These are phyloP conservation scores for Aurelia sp. DNA, from an alignment of 30 jellyfish, hydroid and myxozoan species.

Conservation along the genomic window DNA sequence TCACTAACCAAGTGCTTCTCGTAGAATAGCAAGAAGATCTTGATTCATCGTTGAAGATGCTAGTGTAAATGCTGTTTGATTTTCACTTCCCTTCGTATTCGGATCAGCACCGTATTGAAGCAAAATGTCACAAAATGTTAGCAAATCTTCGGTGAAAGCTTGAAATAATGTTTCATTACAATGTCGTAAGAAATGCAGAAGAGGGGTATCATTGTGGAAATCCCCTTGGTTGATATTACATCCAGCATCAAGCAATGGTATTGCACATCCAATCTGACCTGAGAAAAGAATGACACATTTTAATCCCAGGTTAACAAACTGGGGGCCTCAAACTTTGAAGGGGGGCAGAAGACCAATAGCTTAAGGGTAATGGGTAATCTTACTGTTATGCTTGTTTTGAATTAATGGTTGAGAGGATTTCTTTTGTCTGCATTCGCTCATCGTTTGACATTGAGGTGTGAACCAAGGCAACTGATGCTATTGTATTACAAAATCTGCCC, in stretches of 20 bases:
- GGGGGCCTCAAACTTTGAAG: too few species aligned
- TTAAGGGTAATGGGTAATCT: too few species aligned
- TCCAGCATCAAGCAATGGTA: constrained; percentile 76
- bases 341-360: too few species aligned
- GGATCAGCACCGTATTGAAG: constrained; percentile 81
- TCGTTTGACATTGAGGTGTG: too few species aligned
- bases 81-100: constrained; percentile 25
- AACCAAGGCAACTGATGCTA: too few species aligned
- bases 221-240: constrained; percentile 51
- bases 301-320: too few species aligned
- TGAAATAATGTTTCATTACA: constrained; percentile 23
- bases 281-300: too few species aligned
- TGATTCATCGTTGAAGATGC: constrained; percentile 43
- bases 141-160: constrained; percentile 26
- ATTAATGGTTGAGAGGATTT: too few species aligned
- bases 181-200: constrained; percentile 63
- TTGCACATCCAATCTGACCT: constrained; percentile 70
- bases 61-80: constrained; percentile 61
- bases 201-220: constrained; percentile 51
- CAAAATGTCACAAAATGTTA: constrained; percentile 54
- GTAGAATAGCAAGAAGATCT: constrained; percentile 28
- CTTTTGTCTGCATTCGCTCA: too few species aligned
- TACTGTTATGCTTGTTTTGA: too few species aligned
- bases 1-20: constrained; percentile 63
- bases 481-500: too few species aligned